Evolutionary conservation across 2,888 invertebrate genomes (phyloP).

Genomic region (Zeuzera pyrina): DNA sequence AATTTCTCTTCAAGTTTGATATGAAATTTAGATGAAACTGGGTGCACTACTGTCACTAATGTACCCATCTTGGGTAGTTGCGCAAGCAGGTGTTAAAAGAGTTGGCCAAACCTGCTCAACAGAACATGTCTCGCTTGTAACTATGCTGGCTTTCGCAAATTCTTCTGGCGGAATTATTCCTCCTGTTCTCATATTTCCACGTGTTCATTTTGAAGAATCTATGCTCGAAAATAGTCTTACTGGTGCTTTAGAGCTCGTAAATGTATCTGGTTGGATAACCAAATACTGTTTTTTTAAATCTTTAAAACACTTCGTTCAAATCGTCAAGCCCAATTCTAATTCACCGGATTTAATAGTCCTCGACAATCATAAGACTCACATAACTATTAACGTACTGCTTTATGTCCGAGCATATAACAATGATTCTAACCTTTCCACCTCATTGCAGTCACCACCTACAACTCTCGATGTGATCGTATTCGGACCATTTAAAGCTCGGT

Average conservation of each 20-base stretch:
- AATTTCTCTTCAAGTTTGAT: constrained; percentile 1
- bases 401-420: too few relatives aligned
- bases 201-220: constrained; percentile 4
- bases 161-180: constrained; percentile 1
- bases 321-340: constrained; percentile 6
- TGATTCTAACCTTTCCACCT: constrained; percentile 6
- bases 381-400: constrained; percentile 2
- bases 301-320: constrained; percentile 11
- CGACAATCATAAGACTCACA: constrained; percentile 1
- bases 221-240: constrained; percentile 4
- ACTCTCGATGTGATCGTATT: too few relatives aligned
- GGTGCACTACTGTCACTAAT: constrained; percentile 1
- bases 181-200: constrained; percentile 3
- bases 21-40: constrained; percentile 1
- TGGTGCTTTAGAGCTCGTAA: constrained; percentile 1
- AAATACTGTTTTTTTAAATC: constrained; percentile 2
- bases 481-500: too few relatives aligned
- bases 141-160: constrained; percentile 3
- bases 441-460: constrained; percentile 14
- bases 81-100: constrained; percentile 1
- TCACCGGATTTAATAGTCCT: neutral
- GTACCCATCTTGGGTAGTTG: constrained; percentile 1
- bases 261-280: constrained; percentile 2
- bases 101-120: constrained; percentile 1
- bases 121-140: neutral